Conservation (phyloP, 2,888 invertebrate species). For the Nemoura dubitans region DNA sequence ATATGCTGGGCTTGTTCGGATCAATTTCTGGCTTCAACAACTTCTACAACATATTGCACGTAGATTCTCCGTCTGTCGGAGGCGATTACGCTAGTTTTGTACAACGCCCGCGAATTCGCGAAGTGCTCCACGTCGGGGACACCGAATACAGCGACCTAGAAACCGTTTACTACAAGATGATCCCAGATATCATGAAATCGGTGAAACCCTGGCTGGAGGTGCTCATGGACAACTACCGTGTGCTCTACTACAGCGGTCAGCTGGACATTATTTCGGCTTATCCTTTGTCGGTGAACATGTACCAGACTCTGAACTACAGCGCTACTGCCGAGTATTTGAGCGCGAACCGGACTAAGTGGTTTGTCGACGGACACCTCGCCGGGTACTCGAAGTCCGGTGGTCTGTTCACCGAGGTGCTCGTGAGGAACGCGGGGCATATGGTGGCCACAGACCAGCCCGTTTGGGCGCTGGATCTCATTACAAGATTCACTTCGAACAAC, state of each 20-base stretch:
- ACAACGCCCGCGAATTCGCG: slow-evolving; percentile 61
- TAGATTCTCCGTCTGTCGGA: slow-evolving; percentile 51
- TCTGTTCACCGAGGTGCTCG: slow-evolving; percentile 55
- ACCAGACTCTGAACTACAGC: slow-evolving; percentile 57
- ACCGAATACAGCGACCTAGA: slow-evolving; percentile 64
- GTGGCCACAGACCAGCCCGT: slow-evolving; percentile 59
- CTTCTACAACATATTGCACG: slow-evolving; percentile 64
- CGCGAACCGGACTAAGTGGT: slow-evolving; percentile 56
- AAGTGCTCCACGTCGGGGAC: slow-evolving; percentile 66
- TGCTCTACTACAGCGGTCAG: slow-evolving; percentile 61
- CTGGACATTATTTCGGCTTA: slow-evolving; percentile 61
- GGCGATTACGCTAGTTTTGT: slow-evolving; percentile 56
- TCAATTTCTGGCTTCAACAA: slow-evolving; percentile 60
- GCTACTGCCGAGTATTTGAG: slow-evolving; percentile 56
- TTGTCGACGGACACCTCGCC: slow-evolving; percentile 43
- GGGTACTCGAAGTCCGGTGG: slow-evolving; percentile 40
- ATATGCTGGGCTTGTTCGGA: slow-evolving; percentile 35
- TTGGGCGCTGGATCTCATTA: slow-evolving; percentile 59
- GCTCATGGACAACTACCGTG: slow-evolving; percentile 62
- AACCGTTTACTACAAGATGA: slow-evolving; percentile 64
- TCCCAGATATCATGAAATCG: slow-evolving; percentile 67
- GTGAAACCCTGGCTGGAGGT: slow-evolving; percentile 67
- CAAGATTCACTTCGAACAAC: slow-evolving; percentile 58
- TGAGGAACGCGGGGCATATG: slow-evolving; percentile 59
- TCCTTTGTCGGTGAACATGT: slow-evolving; percentile 59